Conservation (phyloP, 2,113 vertebrate genomes). For the Crotalus tigris region DNA sequence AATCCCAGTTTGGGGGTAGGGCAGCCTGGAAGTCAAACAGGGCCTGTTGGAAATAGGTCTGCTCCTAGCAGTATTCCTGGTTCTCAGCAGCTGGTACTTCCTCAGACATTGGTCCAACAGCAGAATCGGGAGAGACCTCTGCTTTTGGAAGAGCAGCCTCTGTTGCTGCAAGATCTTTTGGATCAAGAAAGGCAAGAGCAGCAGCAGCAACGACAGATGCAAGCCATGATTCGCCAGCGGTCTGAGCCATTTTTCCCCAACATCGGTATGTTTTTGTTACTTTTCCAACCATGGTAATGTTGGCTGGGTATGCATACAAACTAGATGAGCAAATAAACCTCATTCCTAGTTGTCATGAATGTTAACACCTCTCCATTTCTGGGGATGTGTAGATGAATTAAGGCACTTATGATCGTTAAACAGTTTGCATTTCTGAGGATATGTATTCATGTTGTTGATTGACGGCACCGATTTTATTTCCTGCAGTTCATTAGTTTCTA, state of each 20-base stretch:
- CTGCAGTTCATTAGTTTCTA: background rate
- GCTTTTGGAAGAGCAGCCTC: slow-evolving; percentile 91
- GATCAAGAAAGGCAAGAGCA: slow-evolving; percentile 97
- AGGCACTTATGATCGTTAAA: background rate
- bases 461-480: background rate
- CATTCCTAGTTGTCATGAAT: background rate
- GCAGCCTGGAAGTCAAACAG: slow-evolving; percentile 61
- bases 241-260: slow-evolving; percentile 84
- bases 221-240: slow-evolving; percentile 90
- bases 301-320: background rate
- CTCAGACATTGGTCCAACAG: slow-evolving; percentile 73
- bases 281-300: background rate
- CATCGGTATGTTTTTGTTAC: slow-evolving; percentile 74
- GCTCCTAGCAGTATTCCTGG: slow-evolving; percentile 61
- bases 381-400: background rate
- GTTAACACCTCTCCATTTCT: background rate
- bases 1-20: slow-evolving; percentile 67
- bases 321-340: background rate
- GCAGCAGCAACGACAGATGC: slow-evolving; percentile 97
- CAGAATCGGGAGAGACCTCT: slow-evolving; percentile 79
- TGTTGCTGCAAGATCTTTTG: slow-evolving; percentile 93
- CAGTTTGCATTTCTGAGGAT: background rate
- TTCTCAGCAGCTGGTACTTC: slow-evolving; percentile 76
- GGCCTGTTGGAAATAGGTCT: slow-evolving; percentile 69
- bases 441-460: background rate